Base-by-base conservation (phyloP, 2,113 vertebrate genomes). In the Zapus hudsonius region DNA sequence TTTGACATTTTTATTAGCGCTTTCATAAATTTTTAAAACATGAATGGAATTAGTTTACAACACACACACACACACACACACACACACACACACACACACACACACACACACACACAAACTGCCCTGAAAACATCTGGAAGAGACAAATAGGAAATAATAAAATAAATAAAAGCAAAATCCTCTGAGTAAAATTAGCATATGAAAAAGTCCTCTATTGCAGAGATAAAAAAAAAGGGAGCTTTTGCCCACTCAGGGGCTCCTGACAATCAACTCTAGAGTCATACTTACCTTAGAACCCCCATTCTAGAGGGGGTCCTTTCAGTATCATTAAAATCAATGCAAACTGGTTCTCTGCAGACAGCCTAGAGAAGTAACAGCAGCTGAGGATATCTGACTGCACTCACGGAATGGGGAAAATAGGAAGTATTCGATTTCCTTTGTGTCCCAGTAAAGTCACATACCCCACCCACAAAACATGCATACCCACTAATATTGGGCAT, bases 1-100 rank as follows among this genome's bases (percentile, higher is more conserved):
- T 98, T 98, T 98, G 98, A 98, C 98, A 98, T 98, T 98, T 98
- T 98, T 98, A 98, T 98, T 98, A 98, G 98, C 80, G 97, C 98
- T 98, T 98, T 98, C 98, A 98, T 98, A 98, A 98, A 98, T 98
- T 98, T 98, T 98, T 98, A 98, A 98, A 98, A 98, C 98, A 98
- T 98, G 98, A 98, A 98, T 97, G 97, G 98, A 98, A 98, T 98
- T 98, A 98, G 97, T 98, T 98, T 98, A 98, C 97, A 98, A 98
- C 98, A 98, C 94, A 87, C 64, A 80, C 87, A 80, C 87, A 79
- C 25, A 82, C n/a, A 75, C 40, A 73, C 25, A 47, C 67, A 64
- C 23, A 67, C 6, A 69, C 6, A 69, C 52, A 42, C 96, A 93
- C 96, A 97, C 52, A 52, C 52, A 98, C 25, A 47, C 67, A 64